Percentiles rank a stretch among this genome's conserved stretches.
phyloP scores from a whole-genome alignment of 2,113 vertebrate species.

The Casuarius casuarius region DNA sequence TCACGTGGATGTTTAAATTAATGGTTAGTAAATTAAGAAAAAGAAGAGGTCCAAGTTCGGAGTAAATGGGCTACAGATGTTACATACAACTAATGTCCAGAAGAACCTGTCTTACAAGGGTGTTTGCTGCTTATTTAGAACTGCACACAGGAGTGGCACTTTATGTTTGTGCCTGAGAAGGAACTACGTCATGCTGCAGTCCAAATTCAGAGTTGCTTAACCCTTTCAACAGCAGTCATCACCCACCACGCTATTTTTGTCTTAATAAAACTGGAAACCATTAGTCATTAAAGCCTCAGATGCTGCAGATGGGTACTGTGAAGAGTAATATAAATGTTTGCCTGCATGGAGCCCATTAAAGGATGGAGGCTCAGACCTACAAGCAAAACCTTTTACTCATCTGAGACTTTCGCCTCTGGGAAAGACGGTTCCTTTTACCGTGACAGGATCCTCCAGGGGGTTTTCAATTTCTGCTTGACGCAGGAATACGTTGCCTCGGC shows the following conservation, averaged over 20 bases:
- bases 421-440: constrained; percentile 73
- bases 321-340: background rate
- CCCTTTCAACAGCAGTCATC: background rate
- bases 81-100: accelerated
- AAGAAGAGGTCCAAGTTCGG: background rate
- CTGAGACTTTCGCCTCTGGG: background rate
- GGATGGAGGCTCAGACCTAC: accelerated
- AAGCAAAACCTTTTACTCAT: background rate
- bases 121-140: background rate
- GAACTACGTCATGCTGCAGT: background rate
- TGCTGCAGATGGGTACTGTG: accelerated
- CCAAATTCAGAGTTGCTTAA: background rate
- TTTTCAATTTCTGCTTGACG: constrained; percentile 95
- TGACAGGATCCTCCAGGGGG: constrained; percentile 91
- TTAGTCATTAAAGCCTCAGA: background rate
- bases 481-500: constrained; percentile 96
- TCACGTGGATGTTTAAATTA: background rate
- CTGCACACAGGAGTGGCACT: background rate
- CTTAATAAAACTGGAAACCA: accelerated
- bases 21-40: background rate
- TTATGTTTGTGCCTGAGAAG: background rate
- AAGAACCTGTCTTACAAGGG: background rate
- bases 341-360: background rate
- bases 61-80: background rate
- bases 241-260: background rate